phyloP scores from a whole-genome alignment of 2,797 vertebrate species.

The Platyrinchus mystaceus region DNA sequence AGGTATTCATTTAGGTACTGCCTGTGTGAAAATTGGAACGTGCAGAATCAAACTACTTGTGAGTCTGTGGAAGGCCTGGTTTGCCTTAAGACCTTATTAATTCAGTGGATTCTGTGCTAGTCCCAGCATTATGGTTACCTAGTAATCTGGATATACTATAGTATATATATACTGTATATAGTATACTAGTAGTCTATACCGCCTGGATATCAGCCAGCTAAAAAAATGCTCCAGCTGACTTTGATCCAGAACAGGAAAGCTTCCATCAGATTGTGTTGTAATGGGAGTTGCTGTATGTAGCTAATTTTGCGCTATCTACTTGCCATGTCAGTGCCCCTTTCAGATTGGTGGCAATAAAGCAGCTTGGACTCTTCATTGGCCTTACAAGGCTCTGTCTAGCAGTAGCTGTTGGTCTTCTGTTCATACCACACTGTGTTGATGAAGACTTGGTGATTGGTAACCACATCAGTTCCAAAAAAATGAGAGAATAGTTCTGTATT shows the following conservation, averaged over 20 bases:
- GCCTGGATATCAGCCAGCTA: neutral
- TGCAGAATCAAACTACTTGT: neutral
- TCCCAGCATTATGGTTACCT: neutral
- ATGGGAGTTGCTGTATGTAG: neutral
- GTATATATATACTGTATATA: too few relatives aligned
- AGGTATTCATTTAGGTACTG: neutral
- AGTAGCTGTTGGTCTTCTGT: neutral
- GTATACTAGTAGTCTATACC: too few relatives aligned
- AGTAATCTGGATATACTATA: neutral
- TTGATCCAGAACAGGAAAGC: neutral
- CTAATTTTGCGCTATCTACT: neutral
- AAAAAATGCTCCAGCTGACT: neutral
- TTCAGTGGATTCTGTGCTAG: neutral
- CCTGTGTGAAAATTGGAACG: neutral
- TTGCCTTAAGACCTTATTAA: neutral
- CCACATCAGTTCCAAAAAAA: neutral
- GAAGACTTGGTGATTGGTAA: neutral
- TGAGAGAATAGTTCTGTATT: neutral
- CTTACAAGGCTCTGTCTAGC: neutral
- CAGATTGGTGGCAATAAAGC: neutral
- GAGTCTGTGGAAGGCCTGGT: neutral
- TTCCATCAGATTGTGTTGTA: neutral
- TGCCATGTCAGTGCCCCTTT: neutral
- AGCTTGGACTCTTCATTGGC: neutral
- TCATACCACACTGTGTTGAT: neutral